These are phyloP conservation scores for Halichoeres trimaculatus DNA, from an alignment of 2,113 vertebrate species.

Conservation along the genomic window DNA sequence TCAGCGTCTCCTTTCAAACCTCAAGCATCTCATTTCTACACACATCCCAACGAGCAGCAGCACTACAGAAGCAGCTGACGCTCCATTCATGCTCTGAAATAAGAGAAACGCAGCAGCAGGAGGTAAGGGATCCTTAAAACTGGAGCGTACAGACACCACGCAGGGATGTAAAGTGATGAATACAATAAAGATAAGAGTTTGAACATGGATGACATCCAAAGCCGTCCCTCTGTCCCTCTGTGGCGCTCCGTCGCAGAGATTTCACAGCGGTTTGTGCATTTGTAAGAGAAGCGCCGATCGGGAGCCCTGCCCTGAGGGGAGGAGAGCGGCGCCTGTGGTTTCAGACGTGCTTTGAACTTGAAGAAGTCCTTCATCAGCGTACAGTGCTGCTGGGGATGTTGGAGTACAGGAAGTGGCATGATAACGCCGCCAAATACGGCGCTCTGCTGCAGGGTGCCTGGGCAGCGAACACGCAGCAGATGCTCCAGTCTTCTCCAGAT, in stretches of 20 bases:
- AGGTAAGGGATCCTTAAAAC: not conserved
- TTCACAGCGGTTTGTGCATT: conserved; percentile 32
- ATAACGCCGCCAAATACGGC: conserved; percentile 67
- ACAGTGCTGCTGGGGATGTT: conserved; percentile 47
- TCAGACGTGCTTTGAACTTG: conserved; percentile 67
- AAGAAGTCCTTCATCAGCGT: conserved; percentile 60
- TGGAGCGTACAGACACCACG: conserved; percentile 14
- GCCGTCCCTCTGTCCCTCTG: conserved; percentile 34
- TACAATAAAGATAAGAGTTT: conserved; percentile 42
- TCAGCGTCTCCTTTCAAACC: conserved; percentile 32
- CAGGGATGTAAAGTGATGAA: conserved; percentile 31
- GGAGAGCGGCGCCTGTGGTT: conserved; percentile 51
- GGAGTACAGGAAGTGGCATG: conserved; percentile 28
- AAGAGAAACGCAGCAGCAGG: conserved; percentile 24
- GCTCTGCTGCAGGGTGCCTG: conserved; percentile 30
- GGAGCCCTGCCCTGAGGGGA: conserved; percentile 40
- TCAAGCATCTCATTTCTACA: conserved; percentile 39
- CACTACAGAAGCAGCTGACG: conserved; percentile 16
- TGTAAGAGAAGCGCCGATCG: conserved; percentile 45
- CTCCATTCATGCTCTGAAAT: conserved; percentile 42
- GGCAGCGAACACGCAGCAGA: conserved; percentile 58
- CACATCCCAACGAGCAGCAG: conserved; percentile 12
- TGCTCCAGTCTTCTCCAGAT: conserved; percentile 62
- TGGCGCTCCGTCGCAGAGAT: conserved; percentile 43
- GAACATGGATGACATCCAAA: conserved; percentile 45